Evolutionary conservation across 1,140 invertebrate genomes (phyloP), one percentile per base, ranked within the genome.

Genomic region (Elymnias hypermnestra): DNA sequence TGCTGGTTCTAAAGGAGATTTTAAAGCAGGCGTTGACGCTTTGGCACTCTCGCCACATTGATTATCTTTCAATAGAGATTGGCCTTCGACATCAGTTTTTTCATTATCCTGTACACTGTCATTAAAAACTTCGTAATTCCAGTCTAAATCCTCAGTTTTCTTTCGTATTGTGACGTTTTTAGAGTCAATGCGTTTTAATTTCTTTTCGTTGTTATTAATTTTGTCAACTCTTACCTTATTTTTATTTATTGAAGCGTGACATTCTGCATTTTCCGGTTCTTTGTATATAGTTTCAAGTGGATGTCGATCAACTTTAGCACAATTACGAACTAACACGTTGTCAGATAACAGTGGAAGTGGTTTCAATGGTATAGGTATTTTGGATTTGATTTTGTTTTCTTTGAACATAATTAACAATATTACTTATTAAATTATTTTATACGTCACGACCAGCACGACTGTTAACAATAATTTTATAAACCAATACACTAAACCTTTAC

Each of bases 351-450:
- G 44, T 8, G 74, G 75, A 15, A 83, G 44, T 2, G 64, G 63
- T 9, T 69, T 35, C n/a, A 63, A 14, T 0, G 75, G 75, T 22
- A 77, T 29, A 10, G 75, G 73, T 22, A 76, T 77, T 62, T 60
- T 70, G 7, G 68, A 63, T 52, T 52, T 61, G 1, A 28, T 10
- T 29, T 50, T 57, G 29, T 33, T 33, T 15, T 33, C 29, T 33
- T 33, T 15, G 1, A 7, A 1, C 29, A 33, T 33, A 7, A 13
- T 33, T 26, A 0, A 26, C 1, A 31, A 31, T n/a, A 8, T 28
- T 28, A 10, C 4, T 29, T 5, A 13, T 12, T 12, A 29, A 29
- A 12, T 12, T 12, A 12, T 0, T 7, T 13, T 2, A 3, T 12
- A 29, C 9, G 10, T 12, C 26, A 58, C 67, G 73, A 57, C 69